These are phyloP conservation scores for Parazoanthus swiftii DNA, from an alignment of 92 coral and sea anemone species.

Conservation along the genomic window DNA sequence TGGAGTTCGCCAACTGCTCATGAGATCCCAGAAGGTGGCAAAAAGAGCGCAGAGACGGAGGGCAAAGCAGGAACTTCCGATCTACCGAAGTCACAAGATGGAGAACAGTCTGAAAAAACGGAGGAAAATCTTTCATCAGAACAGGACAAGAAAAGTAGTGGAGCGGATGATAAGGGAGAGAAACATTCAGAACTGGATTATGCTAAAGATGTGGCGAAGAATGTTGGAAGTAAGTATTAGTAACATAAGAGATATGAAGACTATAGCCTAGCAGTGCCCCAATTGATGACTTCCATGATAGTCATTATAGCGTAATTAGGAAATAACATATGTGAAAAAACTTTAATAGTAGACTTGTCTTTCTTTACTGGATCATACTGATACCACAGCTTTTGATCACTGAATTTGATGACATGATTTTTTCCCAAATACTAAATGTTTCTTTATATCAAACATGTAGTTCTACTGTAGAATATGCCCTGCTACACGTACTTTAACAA, in stretches of 20 bases:
- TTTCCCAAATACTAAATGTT: too few species aligned
- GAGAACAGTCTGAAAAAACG: conserved; percentile 7
- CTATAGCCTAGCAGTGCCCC: too few species aligned
- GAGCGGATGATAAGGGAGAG: conserved; percentile 28
- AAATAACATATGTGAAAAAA: too few species aligned
- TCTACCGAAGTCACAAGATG: neutral
- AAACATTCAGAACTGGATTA: conserved; percentile 70
- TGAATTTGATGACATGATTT: too few species aligned
- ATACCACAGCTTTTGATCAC: too few species aligned
- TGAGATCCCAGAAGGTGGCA: neutral
- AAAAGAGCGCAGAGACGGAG: neutral
- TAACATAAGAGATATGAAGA: neutral
- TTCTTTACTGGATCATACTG: too few species aligned
- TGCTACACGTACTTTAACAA: too few species aligned
- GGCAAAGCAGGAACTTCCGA: neutral
- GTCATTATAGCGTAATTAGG: too few species aligned
- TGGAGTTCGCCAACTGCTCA: conserved; percentile 29
- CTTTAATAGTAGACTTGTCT: too few species aligned
- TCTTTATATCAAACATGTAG: too few species aligned
- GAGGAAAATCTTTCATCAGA: neutral
- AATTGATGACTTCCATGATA: too few species aligned
- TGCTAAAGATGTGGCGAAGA: conserved; percentile 93
- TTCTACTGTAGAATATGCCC: too few species aligned
- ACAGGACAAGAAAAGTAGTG: neutral
- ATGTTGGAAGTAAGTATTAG: conserved; percentile 85